phyloP scores from a whole-genome alignment of 2,113 vertebrate genomes.

The Prolemur simus region DNA sequence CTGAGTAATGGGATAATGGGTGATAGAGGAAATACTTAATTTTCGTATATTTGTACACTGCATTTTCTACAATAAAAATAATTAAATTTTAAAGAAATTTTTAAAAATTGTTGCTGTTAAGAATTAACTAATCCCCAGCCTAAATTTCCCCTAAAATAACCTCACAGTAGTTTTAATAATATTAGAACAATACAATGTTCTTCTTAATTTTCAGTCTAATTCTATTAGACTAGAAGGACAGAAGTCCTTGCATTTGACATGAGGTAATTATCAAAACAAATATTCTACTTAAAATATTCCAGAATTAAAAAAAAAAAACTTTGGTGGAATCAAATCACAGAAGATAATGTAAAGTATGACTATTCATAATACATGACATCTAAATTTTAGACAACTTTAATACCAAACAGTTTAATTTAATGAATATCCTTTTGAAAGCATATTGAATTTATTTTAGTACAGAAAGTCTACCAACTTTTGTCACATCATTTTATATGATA shows the following conservation, averaged over 20 bases:
- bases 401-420: conserved; percentile 28
- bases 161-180: neutral
- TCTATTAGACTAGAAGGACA: conserved; percentile 5
- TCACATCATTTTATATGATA: conserved; percentile 12
- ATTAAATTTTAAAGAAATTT: neutral
- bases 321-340: neutral
- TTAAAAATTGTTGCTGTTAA: neutral
- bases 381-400: conserved; percentile 39
- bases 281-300: neutral
- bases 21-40: neutral
- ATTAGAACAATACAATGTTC: neutral
- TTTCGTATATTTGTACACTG: neutral
- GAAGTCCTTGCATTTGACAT: neutral
- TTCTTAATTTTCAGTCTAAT: conserved; percentile 7
- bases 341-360: neutral
- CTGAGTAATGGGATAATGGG: neutral
- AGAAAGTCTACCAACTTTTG: neutral
- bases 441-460: conserved; percentile 16
- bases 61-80: neutral
- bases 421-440: neutral
- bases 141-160: conserved; percentile 21
- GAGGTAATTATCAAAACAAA: neutral
- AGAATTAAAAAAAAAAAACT: neutral
- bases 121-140: neutral
- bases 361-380: neutral